phyloP scores from a whole-genome alignment of 64 coral and sea anemone genomes.

The Stichodactyla helianthus region DNA sequence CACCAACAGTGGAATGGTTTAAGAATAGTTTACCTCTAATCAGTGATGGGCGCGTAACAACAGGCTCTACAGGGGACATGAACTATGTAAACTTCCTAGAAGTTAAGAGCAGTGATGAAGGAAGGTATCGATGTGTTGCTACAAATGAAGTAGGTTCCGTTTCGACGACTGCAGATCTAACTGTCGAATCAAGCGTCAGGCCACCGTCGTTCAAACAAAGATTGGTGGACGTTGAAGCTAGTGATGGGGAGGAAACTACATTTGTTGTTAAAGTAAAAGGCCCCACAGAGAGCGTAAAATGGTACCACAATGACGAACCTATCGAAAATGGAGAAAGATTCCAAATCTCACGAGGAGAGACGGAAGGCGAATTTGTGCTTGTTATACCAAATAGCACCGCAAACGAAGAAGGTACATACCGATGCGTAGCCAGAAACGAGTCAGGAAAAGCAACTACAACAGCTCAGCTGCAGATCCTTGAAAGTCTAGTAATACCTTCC shows the following conservation, averaged over 20 bases:
- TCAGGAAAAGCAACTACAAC: slow-evolving; percentile 70
- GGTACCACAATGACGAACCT: slow-evolving; percentile 63
- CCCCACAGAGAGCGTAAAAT: slow-evolving; percentile 50
- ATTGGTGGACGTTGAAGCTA: slow-evolving; percentile 59
- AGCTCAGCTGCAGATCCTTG: slow-evolving; percentile 60
- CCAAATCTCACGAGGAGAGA: slow-evolving; percentile 35
- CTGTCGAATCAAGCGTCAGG: slow-evolving; percentile 49
- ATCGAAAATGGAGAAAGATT: slow-evolving; percentile 59
- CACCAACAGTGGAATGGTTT: slow-evolving; percentile 75
- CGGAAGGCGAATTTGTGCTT: slow-evolving; percentile 37
- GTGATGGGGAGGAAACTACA: slow-evolving; percentile 72
- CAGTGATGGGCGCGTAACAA: slow-evolving; percentile 55
- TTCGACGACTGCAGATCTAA: slow-evolving; percentile 51
- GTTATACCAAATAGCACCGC: slow-evolving; percentile 50
- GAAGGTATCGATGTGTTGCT: slow-evolving; percentile 68
- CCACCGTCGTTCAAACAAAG: slow-evolving; percentile 66
- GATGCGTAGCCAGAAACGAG: slow-evolving; percentile 86
- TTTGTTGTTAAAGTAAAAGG: slow-evolving; percentile 59
- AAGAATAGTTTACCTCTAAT: slow-evolving; percentile 56
- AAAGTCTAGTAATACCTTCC: slow-evolving; percentile 57
- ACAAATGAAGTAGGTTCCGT: slow-evolving; percentile 68
- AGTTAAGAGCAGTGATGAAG: slow-evolving; percentile 54
- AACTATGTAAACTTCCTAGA: slow-evolving; percentile 55
- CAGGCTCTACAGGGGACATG: slow-evolving; percentile 62
- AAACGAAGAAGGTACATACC: slow-evolving; percentile 74